Evolutionary conservation across 2,797 vertebrate species (phyloP).

Genomic region (Platyrinchus mystaceus): DNA sequence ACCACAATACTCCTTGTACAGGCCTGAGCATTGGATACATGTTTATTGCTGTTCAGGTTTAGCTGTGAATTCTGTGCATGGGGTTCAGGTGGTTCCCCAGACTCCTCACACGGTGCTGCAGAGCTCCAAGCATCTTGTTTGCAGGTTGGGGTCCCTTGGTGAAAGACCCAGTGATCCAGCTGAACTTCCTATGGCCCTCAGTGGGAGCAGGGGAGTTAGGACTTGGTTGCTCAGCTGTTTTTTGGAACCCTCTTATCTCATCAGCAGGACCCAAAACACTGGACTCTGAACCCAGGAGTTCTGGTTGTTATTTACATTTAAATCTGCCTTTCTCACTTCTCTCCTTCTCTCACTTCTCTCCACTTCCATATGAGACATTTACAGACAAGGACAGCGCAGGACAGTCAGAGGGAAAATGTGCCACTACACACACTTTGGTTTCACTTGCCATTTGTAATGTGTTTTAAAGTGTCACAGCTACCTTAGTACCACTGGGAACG

Average conservation of each 20-base stretch:
- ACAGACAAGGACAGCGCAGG: background rate
- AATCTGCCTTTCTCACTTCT: background rate
- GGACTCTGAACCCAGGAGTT: background rate
- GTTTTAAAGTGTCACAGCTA: slow-evolving; percentile 5
- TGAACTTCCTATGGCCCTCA: background rate
- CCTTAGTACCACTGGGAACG: background rate
- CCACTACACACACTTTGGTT: background rate
- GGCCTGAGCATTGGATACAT: background rate
- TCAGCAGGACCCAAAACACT: background rate
- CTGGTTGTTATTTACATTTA: background rate
- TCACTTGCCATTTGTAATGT: background rate
- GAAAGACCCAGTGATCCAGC: background rate
- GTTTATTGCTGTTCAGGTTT: slow-evolving; percentile 4
- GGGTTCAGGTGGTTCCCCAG: background rate
- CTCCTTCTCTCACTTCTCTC: background rate
- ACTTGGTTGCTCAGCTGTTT: background rate
- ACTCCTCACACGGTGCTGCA: background rate
- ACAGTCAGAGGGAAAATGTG: background rate
- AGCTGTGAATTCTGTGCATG: background rate
- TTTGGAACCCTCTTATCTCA: background rate
- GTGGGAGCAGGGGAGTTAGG: background rate
- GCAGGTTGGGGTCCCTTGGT: background rate
- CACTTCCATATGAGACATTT: background rate
- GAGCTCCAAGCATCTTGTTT: background rate
- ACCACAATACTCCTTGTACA: background rate